phyloP scores from a whole-genome alignment of 2,113 vertebrate genomes.

The Dasyurus viverrinus region DNA sequence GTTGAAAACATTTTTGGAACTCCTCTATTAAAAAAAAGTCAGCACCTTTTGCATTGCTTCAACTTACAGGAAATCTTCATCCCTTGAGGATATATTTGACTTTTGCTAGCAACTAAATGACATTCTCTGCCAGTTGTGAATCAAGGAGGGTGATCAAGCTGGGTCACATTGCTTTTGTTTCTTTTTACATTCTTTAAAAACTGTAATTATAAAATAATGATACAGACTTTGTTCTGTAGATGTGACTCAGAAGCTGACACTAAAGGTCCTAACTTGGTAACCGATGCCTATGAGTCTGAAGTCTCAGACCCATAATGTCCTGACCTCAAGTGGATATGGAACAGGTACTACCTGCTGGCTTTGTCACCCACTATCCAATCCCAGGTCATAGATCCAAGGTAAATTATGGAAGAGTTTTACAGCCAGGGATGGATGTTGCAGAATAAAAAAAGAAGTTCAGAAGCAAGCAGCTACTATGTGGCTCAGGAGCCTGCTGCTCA shows the following conservation, averaged over 20 bases:
- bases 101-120: background rate
- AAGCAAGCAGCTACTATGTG: too few species aligned
- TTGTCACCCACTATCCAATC: background rate
- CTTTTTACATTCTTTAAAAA: background rate
- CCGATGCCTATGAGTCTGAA: background rate
- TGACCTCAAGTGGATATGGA: background rate
- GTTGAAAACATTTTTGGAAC: background rate
- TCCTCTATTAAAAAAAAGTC: background rate
- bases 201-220: background rate
- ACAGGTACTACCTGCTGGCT: background rate
- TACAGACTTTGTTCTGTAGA: background rate
- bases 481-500: too few species aligned
- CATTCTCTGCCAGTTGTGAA: background rate
- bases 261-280: background rate
- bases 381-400: background rate
- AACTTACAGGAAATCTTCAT: background rate
- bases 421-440: background rate
- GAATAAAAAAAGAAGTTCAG: too few species aligned
- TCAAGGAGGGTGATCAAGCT: background rate
- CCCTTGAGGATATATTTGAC: background rate
- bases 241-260: background rate
- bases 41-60: background rate
- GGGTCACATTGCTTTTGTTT: background rate
- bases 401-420: background rate
- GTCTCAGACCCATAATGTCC: background rate